phyloP scores from a whole-genome alignment of 2,888 invertebrate species.

The Tanypteryx hageni region DNA sequence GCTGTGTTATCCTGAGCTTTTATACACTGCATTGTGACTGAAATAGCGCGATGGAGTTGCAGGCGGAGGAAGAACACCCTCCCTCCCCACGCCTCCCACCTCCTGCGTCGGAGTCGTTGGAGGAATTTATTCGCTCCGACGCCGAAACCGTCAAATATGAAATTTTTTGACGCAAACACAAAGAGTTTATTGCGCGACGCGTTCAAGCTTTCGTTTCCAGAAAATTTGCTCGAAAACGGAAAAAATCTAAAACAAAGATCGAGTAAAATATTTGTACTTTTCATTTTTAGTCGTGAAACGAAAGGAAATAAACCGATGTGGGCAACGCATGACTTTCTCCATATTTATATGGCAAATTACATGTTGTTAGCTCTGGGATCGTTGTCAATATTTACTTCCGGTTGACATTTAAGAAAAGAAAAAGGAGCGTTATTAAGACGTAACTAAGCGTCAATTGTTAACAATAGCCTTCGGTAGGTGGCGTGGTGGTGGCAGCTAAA shows the following conservation, averaged over 20 bases:
- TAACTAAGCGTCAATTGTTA: too few species aligned
- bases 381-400: too few species aligned
- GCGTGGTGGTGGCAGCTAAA: too few species aligned
- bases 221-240: neutral
- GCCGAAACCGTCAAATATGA: neutral
- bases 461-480: too few species aligned
- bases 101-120: neutral
- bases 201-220: neutral
- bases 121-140: neutral
- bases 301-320: too few species aligned
- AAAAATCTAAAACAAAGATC: neutral
- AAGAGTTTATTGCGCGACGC: neutral
- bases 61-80: neutral
- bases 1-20: constrained; percentile 5
- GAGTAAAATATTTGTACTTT: too few species aligned
- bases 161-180: neutral
- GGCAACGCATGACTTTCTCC: too few species aligned
- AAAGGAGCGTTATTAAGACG: too few species aligned
- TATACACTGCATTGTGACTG: constrained; percentile 16
- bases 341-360: too few species aligned
- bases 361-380: too few species aligned
- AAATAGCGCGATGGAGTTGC: neutral
- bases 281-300: too few species aligned
- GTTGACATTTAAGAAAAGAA: too few species aligned
- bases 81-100: neutral